Evolutionary conservation across 92 coral and sea anemone genomes (phyloP).

Genomic region (Paragorgia papillata): DNA sequence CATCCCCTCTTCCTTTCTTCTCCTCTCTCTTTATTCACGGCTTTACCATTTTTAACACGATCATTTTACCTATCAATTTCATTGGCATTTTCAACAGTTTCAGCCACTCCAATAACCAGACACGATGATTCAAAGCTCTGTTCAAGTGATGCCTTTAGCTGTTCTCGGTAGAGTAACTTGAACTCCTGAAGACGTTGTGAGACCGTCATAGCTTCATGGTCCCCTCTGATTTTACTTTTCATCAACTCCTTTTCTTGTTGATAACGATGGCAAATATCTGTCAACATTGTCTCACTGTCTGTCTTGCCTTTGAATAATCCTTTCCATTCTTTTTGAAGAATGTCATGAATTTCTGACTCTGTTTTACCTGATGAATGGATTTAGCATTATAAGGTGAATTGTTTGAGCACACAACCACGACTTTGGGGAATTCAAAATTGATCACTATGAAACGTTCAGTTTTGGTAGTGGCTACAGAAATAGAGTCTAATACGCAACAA

Average conservation of each 20-base stretch:
- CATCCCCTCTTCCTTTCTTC: no score
- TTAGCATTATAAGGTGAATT: not conserved
- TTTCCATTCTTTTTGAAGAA: slow-evolving; percentile 57
- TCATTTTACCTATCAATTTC: slow-evolving; percentile 40
- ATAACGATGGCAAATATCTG: slow-evolving; percentile 79
- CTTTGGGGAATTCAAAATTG: no score
- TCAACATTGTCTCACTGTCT: slow-evolving; percentile 69
- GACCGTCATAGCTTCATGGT: slow-evolving; percentile 70
- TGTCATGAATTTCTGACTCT: slow-evolving; percentile 78
- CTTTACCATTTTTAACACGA: no score
- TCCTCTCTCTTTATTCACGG: no score
- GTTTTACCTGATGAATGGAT: slow-evolving; percentile 58
- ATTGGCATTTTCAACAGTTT: slow-evolving; percentile 39
- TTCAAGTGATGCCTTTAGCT: slow-evolving; percentile 74
- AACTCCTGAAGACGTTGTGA: slow-evolving; percentile 84
- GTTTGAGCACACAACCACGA: not conserved
- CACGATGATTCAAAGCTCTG: slow-evolving; percentile 71
- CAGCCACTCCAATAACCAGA: slow-evolving; percentile 82
- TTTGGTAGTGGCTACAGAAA: no score
- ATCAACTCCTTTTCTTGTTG: slow-evolving; percentile 71
- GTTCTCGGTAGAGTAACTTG: slow-evolving; percentile 70
- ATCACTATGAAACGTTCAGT: no score
- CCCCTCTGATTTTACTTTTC: slow-evolving; percentile 68
- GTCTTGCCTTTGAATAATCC: slow-evolving; percentile 64
- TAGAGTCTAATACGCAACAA: no score